Evolutionary conservation across 1,140 invertebrate genomes (phyloP).

Genomic region (Drosophila pseudoobscura): DNA sequence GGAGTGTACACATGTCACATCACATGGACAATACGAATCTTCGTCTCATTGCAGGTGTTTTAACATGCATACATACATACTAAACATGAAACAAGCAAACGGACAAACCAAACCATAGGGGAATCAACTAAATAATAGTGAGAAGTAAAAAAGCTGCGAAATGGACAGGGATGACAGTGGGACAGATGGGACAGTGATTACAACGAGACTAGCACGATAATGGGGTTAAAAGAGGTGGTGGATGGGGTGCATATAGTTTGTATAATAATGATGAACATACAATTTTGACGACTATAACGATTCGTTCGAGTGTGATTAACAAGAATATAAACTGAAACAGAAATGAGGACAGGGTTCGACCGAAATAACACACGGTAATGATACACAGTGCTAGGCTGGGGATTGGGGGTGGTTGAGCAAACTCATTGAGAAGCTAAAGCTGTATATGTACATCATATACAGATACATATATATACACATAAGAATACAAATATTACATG

Average conservation of each 20-base stretch:
- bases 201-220: too few species aligned
- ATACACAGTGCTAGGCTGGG: not conserved
- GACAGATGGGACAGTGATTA: too few species aligned
- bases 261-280: not conserved
- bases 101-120: too few species aligned
- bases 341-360: slow-evolving; percentile 11
- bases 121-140: too few species aligned
- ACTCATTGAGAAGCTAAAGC: slow-evolving; percentile 50
- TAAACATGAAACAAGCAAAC: too few species aligned
- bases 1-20: too few species aligned
- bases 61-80: too few species aligned
- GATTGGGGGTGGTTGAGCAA: not conserved
- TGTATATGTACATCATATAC: slow-evolving; percentile 13
- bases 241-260: not conserved
- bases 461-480: slow-evolving; percentile 19
- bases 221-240: too few species aligned
- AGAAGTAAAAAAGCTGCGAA: too few species aligned
- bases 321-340: slow-evolving; percentile 13
- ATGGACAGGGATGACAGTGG: too few species aligned
- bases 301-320: not conserved
- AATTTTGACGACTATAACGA: not conserved
- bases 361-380: slow-evolving; percentile 23
- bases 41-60: too few species aligned
- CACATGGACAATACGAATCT: too few species aligned
- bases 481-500: slow-evolving; percentile 19